Evolutionary conservation across 2,797 vertebrate genomes (phyloP), one percentile per base, ranked within the genome.

Genomic region (Poeciliopsis gracilis): DNA sequence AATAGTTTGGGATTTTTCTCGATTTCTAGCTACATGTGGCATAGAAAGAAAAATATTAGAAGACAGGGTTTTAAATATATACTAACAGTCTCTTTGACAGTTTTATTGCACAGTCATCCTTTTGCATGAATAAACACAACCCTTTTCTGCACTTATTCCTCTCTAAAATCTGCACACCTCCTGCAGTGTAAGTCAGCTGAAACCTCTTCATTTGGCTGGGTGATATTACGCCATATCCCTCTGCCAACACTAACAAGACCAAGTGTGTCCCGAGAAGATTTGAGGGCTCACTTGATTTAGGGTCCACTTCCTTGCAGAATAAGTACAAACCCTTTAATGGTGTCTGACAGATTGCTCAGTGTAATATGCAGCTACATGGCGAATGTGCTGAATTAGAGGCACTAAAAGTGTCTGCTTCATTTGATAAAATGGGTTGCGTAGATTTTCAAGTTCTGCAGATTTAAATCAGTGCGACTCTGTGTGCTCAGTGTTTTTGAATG

Each of bases 241-340:
- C 51, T 87, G 91, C 93, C 92, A 94, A 84, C 73, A 81, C 85
- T 81, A 93, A 94, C 91, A 92, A 85, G 72, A 75, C 91, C 93
- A 95, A 91, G 91, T 94, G 92, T 87, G 81, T 82, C 81, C 84
- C 84, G 70, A 87, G 85, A 90, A 77, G 85, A 88, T 90, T 92
- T 92, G 79, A 88, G 79, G 83, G 79, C 85, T 83, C 77, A 78
- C 91, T 92, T 91, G 72, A 89, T 88, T 92, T 82, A 88, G 79
- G 85, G 83, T 90, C 77, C 67, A 82, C 87, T 86, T 76, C 73
- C 59, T 78, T 36, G 53, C 76, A 84, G 85, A 67, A 88, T 84
- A 82, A 90, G 85, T 86, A 80, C 59, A 88, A 86, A 81, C 80
- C 73, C 71, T 85, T 79, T 87, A 89, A 92, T 87, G 78, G 80